Percentiles rank a stretch among this genome's conserved stretches.
Conservation (phyloP, 2,113 vertebrate genomes). For the Nannospalax galili region DNA sequence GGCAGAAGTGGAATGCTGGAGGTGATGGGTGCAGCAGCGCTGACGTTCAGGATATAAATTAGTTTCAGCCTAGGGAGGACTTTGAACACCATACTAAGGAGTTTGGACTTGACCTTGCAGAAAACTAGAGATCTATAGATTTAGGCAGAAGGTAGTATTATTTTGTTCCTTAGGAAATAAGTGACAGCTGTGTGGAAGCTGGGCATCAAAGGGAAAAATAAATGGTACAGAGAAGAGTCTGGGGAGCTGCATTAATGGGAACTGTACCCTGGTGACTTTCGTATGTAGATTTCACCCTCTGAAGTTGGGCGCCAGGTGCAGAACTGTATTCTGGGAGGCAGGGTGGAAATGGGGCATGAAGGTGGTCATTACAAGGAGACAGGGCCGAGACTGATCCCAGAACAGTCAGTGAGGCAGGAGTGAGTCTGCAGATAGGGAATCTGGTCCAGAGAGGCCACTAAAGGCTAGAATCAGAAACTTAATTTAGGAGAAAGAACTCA, state of each 20-base stretch:
- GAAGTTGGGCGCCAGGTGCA: no score
- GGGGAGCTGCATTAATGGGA: background rate
- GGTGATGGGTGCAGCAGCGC: background rate
- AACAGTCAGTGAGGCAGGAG: background rate
- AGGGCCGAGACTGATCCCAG: background rate
- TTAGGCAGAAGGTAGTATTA: background rate
- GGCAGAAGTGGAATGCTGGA: background rate
- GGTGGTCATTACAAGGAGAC: background rate
- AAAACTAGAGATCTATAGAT: background rate
- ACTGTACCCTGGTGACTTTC: background rate
- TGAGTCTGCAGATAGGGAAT: background rate
- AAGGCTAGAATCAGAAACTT: background rate
- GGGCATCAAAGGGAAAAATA: background rate
- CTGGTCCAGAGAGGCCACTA: background rate
- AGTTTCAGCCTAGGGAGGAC: background rate
- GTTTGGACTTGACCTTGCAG: background rate
- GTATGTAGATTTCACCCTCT: background rate
- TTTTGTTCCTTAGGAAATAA: constrained; percentile 27
- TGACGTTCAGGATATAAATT: background rate
- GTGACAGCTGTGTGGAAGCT: background rate
- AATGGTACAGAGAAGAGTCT: background rate
- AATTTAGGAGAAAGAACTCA: background rate
- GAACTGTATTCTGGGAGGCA: no score
- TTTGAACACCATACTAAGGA: background rate
- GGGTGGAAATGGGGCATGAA: background rate